phyloP scores from a whole-genome alignment of 2,797 vertebrate genomes.

The Sparus aurata region DNA sequence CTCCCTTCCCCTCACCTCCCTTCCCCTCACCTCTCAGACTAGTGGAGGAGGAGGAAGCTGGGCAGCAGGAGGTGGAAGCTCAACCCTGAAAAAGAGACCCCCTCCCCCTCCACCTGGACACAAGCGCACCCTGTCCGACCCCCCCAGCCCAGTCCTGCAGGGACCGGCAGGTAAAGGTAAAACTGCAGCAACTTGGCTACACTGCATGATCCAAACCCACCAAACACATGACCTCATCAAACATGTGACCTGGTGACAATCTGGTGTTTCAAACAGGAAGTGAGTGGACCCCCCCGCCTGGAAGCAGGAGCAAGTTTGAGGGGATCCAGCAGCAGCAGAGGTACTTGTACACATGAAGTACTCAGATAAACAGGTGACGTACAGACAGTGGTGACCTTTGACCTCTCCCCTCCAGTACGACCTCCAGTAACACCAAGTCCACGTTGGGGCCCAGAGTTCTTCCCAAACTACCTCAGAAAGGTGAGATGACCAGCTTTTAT shows the following conservation, averaged over 20 bases:
- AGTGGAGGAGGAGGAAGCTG: not conserved
- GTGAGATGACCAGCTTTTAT: not conserved
- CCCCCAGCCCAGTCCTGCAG: slow-evolving; percentile 86
- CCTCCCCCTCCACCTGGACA: slow-evolving; percentile 96
- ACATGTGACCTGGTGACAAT: not conserved
- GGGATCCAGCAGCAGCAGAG: slow-evolving; percentile 37
- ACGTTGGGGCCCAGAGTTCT: slow-evolving; percentile 93
- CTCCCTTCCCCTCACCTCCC: slow-evolving; percentile 89
- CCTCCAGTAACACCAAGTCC: slow-evolving; percentile 88
- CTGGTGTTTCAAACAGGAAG: slow-evolving; percentile 11
- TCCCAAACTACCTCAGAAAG: slow-evolving; percentile 97
- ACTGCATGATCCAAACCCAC: not conserved
- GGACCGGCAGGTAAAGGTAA: slow-evolving; percentile 20
- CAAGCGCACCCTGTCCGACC: slow-evolving; percentile 97
- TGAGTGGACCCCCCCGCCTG: slow-evolving; percentile 15
- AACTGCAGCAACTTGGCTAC: not conserved
- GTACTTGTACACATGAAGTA: slow-evolving; percentile 2
- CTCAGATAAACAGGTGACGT: not conserved
- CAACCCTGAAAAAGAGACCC: slow-evolving; percentile 96
- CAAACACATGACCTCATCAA: not conserved
- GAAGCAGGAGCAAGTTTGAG: slow-evolving; percentile 31
- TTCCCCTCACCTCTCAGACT: slow-evolving; percentile 90
- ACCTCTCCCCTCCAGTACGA: slow-evolving; percentile 13
- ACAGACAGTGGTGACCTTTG: slow-evolving; percentile 6
- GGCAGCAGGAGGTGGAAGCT: slow-evolving; percentile 86